Conservation (phyloP, 2,113 vertebrate species). For the Ramphastos sulfuratus region DNA sequence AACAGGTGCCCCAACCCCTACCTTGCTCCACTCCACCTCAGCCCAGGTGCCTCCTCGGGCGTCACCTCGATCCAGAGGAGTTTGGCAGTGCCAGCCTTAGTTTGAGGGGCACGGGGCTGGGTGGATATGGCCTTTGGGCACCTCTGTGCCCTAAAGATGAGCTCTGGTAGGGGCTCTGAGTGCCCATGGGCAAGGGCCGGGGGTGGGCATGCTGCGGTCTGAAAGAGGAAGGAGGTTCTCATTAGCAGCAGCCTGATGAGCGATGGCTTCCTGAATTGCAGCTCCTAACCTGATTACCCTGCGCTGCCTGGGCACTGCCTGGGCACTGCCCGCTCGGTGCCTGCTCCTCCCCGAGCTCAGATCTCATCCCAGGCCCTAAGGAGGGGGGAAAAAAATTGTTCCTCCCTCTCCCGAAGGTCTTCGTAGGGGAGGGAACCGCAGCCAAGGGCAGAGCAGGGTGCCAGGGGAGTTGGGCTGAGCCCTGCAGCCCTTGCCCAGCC, state of each 20-base stretch:
- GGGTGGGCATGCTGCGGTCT: neutral
- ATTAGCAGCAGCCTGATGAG: neutral
- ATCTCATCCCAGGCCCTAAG: neutral
- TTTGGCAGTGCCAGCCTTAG: neutral
- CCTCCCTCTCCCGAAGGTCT: neutral
- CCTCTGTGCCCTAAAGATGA: neutral
- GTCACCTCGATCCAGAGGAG: neutral
- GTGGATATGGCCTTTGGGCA: neutral
- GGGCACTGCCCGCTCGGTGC: neutral
- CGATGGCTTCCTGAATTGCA: constrained; percentile 43
- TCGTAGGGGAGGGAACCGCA: fast-evolving
- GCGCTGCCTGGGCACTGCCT: no score
- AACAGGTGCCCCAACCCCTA: neutral
- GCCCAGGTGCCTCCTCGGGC: no score
- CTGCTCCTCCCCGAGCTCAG: neutral
- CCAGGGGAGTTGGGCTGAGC: neutral
- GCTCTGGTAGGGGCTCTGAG: neutral
- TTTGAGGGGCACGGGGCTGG: fast-evolving
- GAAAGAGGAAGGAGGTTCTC: neutral
- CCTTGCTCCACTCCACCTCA: fast-evolving
- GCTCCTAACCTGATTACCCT: constrained; percentile 38
- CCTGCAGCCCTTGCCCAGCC: neutral
- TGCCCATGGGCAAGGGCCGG: fast-evolving
- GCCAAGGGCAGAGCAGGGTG: neutral
- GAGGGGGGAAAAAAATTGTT: neutral